Percentiles rank a stretch among this genome's conserved stretches.
Evolutionary conservation across 30 jellyfish, hydroid and myxozoan species (phyloP).

Genomic region (Chrysaora quinquecirrha): DNA sequence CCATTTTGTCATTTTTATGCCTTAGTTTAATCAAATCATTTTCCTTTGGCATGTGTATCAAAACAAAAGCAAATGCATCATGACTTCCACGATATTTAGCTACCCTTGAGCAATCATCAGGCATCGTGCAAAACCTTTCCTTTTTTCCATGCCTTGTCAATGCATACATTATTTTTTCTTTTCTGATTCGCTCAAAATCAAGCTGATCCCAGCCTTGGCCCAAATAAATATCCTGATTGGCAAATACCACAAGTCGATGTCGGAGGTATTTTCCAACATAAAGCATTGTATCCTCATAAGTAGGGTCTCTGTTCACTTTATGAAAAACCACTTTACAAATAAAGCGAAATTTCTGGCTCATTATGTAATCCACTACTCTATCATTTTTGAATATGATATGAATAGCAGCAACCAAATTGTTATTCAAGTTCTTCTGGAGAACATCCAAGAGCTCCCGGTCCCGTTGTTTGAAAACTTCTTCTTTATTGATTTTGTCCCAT

Average conservation of each 20-base stretch:
- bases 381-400: constrained; percentile 46
- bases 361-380: constrained; percentile 11
- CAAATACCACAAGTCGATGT: constrained; percentile 33
- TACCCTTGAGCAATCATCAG: constrained; percentile 31
- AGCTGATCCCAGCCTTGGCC: constrained; percentile 57
- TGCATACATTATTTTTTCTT: constrained; percentile 52
- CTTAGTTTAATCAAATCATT: constrained; percentile 17
- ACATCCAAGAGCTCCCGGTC: constrained; percentile 52
- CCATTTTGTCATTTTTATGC: constrained; percentile 35
- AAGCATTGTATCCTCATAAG: constrained; percentile 37
- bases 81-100: constrained; percentile 58
- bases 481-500: constrained; percentile 1
- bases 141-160: constrained; percentile 65
- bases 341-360: constrained; percentile 26
- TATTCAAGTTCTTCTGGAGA: constrained; percentile 48
- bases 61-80: constrained; percentile 57
- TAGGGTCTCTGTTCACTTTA: constrained; percentile 33
- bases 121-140: constrained; percentile 57
- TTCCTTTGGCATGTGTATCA: constrained; percentile 15
- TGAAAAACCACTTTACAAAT: constrained; percentile 47
- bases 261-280: constrained; percentile 38
- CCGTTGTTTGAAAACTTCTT: constrained; percentile 16
- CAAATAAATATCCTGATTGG: constrained; percentile 56
- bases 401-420: constrained; percentile 27
- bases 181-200: constrained; percentile 18